A percentile compares a stretch with the other conserved stretches of the same genome.
Conservation (phyloP, 2,888 invertebrate genomes). For the Eumerus sabulonum region DNA sequence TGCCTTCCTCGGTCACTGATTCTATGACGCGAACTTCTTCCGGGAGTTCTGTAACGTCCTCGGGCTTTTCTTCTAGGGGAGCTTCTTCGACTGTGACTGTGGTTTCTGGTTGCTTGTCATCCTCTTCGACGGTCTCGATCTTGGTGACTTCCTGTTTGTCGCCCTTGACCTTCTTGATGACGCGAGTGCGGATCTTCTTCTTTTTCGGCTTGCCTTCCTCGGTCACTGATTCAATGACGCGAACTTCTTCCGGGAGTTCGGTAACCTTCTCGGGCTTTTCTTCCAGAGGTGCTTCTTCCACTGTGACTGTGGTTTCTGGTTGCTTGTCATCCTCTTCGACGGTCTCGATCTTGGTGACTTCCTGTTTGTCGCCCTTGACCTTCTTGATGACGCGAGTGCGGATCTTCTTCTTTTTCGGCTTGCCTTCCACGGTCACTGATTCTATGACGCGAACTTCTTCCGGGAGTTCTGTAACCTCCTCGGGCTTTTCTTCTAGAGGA, state of each 20-base stretch:
- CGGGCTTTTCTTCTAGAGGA: too few species aligned
- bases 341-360: too few species aligned
- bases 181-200: constrained; percentile 75
- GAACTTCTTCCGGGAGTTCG: constrained; percentile 70
- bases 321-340: too few species aligned
- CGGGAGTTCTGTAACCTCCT: too few species aligned
- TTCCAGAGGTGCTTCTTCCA: constrained; percentile 28
- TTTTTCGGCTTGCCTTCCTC: constrained; percentile 75
- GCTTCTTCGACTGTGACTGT: constrained; percentile 78
- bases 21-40: constrained; percentile 75
- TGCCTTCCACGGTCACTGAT: too few species aligned
- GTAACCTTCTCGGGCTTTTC: constrained; percentile 69
- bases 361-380: too few species aligned
- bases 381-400: too few species aligned
- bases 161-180: constrained; percentile 70
- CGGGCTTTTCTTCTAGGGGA: constrained; percentile 46
- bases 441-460: too few species aligned
- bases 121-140: constrained; percentile 73
- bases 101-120: constrained; percentile 73
- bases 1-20: constrained; percentile 72
- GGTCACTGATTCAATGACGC: constrained; percentile 77
- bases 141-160: constrained; percentile 73
- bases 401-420: too few species aligned
- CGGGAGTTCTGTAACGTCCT: constrained; percentile 75
- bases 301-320: too few species aligned